Evolutionary conservation across 2,888 invertebrate species (phyloP).

Genomic region (Cantharis lateralis): DNA sequence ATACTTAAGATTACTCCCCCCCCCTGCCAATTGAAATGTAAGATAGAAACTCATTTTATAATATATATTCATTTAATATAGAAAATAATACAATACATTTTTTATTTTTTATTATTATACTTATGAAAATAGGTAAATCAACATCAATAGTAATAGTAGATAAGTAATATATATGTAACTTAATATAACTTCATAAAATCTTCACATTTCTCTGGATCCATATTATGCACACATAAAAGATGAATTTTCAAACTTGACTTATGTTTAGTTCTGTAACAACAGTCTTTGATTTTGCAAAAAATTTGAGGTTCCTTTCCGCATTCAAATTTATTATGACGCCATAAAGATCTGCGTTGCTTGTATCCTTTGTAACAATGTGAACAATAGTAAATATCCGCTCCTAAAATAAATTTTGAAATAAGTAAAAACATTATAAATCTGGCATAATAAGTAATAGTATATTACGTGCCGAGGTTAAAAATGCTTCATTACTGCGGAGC

Average conservation of each 20-base stretch:
- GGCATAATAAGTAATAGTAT: background rate
- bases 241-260: conserved; percentile 19
- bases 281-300: conserved; percentile 30
- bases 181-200: background rate
- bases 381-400: background rate
- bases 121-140: too few relatives aligned
- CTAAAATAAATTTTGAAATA: background rate
- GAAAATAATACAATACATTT: too few relatives aligned
- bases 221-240: background rate
- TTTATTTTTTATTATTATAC: too few relatives aligned
- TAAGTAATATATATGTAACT: background rate
- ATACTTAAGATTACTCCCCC: too few relatives aligned
- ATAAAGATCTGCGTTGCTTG: conserved; percentile 5
- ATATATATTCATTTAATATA: too few relatives aligned
- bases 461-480: too few relatives aligned
- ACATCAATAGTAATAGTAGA: too few relatives aligned
- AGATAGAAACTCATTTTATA: too few relatives aligned
- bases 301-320: conserved; percentile 35
- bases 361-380: background rate
- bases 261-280: conserved; percentile 33
- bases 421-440: background rate
- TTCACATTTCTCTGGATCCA: background rate
- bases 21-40: too few relatives aligned
- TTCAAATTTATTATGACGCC: conserved; percentile 18
- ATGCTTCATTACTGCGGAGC: too few relatives aligned